phyloP scores from a whole-genome alignment of 2,113 vertebrate genomes.

The Caranx melampygus region DNA sequence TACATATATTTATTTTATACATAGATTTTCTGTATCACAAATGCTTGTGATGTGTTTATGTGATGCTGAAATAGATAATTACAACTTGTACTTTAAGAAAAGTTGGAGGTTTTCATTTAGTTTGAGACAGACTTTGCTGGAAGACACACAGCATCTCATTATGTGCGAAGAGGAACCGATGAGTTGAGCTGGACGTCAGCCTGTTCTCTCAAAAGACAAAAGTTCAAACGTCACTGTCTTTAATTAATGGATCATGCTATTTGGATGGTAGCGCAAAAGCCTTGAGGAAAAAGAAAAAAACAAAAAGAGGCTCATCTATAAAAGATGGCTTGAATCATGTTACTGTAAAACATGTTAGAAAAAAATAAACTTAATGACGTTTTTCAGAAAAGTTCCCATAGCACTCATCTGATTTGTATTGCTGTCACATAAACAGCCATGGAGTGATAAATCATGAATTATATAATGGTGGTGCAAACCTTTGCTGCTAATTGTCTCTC shows the following conservation, averaged over 20 bases:
- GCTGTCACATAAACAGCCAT: not conserved
- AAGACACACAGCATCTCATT: conserved; percentile 37
- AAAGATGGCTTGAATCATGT: conserved; percentile 25
- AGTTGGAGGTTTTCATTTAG: not conserved
- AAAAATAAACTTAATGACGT: too few relatives aligned
- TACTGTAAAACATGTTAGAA: not conserved
- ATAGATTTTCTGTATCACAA: not conserved
- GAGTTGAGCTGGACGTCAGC: conserved; percentile 42
- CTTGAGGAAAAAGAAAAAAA: conserved; percentile 18
- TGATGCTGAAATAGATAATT: not conserved
- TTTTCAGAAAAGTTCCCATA: not conserved
- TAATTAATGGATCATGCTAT: conserved; percentile 48
- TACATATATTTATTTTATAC: not conserved
- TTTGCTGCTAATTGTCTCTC: not conserved
- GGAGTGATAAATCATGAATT: not conserved
- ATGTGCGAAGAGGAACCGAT: conserved; percentile 38
- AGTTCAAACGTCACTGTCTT: conserved; percentile 52
- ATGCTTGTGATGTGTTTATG: not conserved
- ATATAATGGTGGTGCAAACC: not conserved
- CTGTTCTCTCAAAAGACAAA: conserved; percentile 35
- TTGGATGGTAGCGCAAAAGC: conserved; percentile 11
- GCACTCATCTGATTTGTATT: not conserved
- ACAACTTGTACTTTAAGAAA: not conserved
- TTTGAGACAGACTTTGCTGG: conserved; percentile 2
- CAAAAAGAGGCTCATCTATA: not conserved